Evolutionary conservation across 2,888 invertebrate genomes (phyloP).

Genomic region (Eurytoma californica): DNA sequence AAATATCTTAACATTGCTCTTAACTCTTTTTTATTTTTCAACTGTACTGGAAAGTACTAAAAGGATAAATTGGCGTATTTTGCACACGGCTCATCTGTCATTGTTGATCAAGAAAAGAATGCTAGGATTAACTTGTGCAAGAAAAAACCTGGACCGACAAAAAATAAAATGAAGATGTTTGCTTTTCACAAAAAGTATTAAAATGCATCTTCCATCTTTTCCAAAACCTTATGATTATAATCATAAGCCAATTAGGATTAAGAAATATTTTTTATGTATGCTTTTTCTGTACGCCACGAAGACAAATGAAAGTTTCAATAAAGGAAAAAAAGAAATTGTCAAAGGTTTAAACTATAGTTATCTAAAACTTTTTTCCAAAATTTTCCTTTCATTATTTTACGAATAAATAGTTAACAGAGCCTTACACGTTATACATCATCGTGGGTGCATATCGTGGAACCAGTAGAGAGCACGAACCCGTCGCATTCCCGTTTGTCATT

Average conservation of each 20-base stretch:
- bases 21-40: slow-evolving; percentile 46
- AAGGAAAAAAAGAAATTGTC: slow-evolving; percentile 52
- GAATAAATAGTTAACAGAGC: slow-evolving; percentile 52
- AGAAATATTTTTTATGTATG: slow-evolving; percentile 75
- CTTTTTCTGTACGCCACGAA: slow-evolving; percentile 74
- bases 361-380: slow-evolving; percentile 30
- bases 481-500: slow-evolving; percentile 32
- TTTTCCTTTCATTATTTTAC: slow-evolving; percentile 24
- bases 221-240: slow-evolving; percentile 49
- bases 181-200: slow-evolving; percentile 56
- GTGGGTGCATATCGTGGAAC: not conserved
- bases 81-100: slow-evolving; percentile 13
- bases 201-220: slow-evolving; percentile 71
- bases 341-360: slow-evolving; percentile 44
- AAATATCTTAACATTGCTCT: slow-evolving; percentile 9
- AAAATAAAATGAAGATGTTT: slow-evolving; percentile 45
- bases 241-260: slow-evolving; percentile 62
- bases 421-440: slow-evolving; percentile 46
- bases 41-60: slow-evolving; percentile 42
- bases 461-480: slow-evolving; percentile 47
- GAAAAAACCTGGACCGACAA: slow-evolving; percentile 34
- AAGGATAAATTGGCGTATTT: slow-evolving; percentile 33
- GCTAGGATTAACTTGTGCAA: not conserved
- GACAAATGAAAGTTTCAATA: slow-evolving; percentile 61
- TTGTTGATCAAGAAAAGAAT: slow-evolving; percentile 19